These are phyloP conservation scores for Torymus auratus DNA, from an alignment of 2,888 invertebrate species.

Conservation along the genomic window DNA sequence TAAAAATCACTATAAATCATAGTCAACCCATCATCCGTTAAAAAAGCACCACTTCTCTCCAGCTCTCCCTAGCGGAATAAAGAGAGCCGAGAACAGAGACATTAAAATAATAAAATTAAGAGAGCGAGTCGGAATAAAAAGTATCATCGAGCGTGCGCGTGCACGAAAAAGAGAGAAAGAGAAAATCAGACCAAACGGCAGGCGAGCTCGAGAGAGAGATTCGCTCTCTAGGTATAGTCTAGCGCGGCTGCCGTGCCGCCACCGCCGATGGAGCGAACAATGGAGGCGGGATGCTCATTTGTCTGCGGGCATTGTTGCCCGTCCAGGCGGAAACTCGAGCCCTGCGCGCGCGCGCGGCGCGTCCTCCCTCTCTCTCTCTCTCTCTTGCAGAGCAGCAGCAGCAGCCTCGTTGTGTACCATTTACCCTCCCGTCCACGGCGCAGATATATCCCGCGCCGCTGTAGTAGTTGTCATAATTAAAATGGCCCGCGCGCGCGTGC, in stretches of 20 bases:
- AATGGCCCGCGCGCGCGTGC: slow-evolving; percentile 15
- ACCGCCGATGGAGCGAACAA: slow-evolving; percentile 68
- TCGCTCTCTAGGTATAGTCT: neutral
- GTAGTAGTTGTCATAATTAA: slow-evolving; percentile 45
- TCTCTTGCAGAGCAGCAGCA: neutral
- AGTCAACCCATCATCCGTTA: no score
- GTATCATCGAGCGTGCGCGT: slow-evolving; percentile 2
- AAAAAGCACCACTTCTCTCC: no score
- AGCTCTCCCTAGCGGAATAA: neutral
- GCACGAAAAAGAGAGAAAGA: slow-evolving; percentile 7
- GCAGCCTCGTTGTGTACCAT: no score
- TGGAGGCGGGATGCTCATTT: slow-evolving; percentile 77
- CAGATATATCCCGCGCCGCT: no score
- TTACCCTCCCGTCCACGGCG: no score
- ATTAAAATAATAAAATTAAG: slow-evolving; percentile 50
- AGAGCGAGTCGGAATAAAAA: slow-evolving; percentile 39
- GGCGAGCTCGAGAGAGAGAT: slow-evolving; percentile 20
- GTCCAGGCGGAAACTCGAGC: slow-evolving; percentile 75
- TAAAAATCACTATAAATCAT: no score
- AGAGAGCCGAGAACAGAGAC: slow-evolving; percentile 35
- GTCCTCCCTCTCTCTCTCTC: slow-evolving; percentile 25
- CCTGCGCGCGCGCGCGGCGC: slow-evolving; percentile 57
- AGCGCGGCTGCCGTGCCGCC: slow-evolving; percentile 10
- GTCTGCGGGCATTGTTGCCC: slow-evolving; percentile 76
- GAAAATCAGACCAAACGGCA: neutral